Evolutionary conservation across 2,113 vertebrate species (phyloP).

Genomic region (Oceanodroma tethys): DNA sequence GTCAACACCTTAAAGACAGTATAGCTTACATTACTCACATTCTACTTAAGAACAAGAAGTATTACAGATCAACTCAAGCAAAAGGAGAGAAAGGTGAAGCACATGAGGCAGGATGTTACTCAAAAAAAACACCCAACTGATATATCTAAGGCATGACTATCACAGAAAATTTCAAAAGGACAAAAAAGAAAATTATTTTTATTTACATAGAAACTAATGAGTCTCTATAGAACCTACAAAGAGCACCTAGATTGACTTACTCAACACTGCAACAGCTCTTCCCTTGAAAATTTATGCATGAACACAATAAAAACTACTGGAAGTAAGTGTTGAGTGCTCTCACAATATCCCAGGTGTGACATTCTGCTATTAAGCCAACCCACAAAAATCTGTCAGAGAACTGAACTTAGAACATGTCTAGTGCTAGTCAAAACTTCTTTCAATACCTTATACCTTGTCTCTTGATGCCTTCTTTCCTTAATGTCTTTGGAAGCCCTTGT

Average conservation of each 20-base stretch:
- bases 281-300: background rate
- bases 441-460: background rate
- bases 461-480: background rate
- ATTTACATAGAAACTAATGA: background rate
- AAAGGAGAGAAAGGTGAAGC: background rate
- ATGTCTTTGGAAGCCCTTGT: background rate
- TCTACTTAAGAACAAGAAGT: background rate
- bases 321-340: background rate
- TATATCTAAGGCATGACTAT: background rate
- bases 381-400: background rate
- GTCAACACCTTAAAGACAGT: background rate
- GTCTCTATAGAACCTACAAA: background rate
- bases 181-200: background rate
- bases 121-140: background rate
- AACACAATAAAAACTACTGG: background rate
- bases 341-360: background rate
- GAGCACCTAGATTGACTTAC: background rate
- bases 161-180: background rate
- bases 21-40: background rate
- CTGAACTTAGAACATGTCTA: background rate
- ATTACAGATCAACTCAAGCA: background rate
- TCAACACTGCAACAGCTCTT: background rate
- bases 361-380: background rate
- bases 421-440: background rate
- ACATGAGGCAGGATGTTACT: background rate